Evolutionary conservation across 2,797 vertebrate species (phyloP), one percentile per base, ranked within the genome.

Genomic region (Ataeniobius toweri): DNA sequence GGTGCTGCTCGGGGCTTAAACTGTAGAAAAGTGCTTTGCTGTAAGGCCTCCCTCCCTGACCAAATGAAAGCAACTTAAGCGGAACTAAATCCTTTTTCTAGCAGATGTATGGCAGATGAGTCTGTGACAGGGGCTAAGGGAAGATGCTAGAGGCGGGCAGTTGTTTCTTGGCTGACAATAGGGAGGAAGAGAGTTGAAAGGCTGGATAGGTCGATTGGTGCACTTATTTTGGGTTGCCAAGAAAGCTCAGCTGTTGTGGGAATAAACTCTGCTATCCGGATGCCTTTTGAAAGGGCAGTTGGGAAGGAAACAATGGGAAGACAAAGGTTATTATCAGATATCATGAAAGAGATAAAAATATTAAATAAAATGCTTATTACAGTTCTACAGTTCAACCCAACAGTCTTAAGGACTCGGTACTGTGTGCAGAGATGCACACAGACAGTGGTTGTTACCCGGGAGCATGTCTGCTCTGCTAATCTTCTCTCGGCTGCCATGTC

Each of bases 31-130:
- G 79, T 31, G 50, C 75, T 80, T 80, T 79, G 81, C 88, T 85
- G 78, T 59, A 67, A 78, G 80, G 82, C 31, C 24, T 72, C 55
- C 74, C 80, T 73, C 79, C 79, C 75, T 74, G 80, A 85, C 86
- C 41, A 76, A 85, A 77, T n/a, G 73, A 83, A 85, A 92, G 87
- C 75, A 87, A 92, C 83, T 87, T 92, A 90, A 88, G 89, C 82
- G n/a, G 83, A 88, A 88, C 84, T 88, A 89, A 91, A 91, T 91
- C 89, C 89, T 72, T 88, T 85, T 85, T 86, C 83, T 88, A 87
- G 87, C 91, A 93, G 89, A 91, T 92, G 91, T 91, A 89, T 77
- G 89, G 86, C 85, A 87, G 88, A 91, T 90, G 89, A 89, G 84
- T 80, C 88, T 79, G 85, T 89, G 83, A 88, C 89, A 86, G 85